phyloP scores from a whole-genome alignment of 2,113 vertebrate species.

The Rutilus rutilus region DNA sequence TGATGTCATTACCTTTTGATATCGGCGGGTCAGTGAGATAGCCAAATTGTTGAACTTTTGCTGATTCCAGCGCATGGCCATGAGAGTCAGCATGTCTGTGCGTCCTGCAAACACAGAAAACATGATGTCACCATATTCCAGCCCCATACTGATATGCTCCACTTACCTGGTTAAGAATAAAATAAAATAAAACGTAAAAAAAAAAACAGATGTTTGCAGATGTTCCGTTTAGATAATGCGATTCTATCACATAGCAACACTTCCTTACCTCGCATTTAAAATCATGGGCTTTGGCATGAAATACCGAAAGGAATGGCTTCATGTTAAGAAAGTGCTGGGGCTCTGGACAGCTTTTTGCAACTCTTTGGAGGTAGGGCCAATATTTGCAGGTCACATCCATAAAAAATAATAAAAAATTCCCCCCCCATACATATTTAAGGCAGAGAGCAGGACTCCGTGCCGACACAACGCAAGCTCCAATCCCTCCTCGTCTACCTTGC shows the following conservation, averaged over 20 bases:
- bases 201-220: not conserved
- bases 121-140: not conserved
- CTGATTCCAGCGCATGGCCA: conserved; percentile 5
- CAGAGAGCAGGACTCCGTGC: not conserved
- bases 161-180: not conserved
- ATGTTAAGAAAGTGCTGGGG: conserved; percentile 22
- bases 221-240: not conserved
- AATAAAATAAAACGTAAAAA: too few species aligned
- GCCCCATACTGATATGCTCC: not conserved
- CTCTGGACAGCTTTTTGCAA: conserved; percentile 27
- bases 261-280: conserved; percentile 29
- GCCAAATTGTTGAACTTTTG: conserved; percentile 29
- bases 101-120: conserved; percentile 14
- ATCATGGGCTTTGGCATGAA: conserved; percentile 39
- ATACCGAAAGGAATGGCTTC: conserved; percentile 39
- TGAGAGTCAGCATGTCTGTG: conserved; percentile 35
- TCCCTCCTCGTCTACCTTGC: conserved; percentile 9
- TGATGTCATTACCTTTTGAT: conserved; percentile 4
- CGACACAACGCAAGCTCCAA: not conserved
- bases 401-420: conserved; percentile 4
- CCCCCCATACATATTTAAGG: conserved; percentile 6
- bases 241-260: not conserved
- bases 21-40: not conserved
- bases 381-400: conserved; percentile 50
- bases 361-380: conserved; percentile 43